Evolutionary conservation across 2,888 invertebrate genomes (phyloP).

Genomic region (Trachelus stipa): DNA sequence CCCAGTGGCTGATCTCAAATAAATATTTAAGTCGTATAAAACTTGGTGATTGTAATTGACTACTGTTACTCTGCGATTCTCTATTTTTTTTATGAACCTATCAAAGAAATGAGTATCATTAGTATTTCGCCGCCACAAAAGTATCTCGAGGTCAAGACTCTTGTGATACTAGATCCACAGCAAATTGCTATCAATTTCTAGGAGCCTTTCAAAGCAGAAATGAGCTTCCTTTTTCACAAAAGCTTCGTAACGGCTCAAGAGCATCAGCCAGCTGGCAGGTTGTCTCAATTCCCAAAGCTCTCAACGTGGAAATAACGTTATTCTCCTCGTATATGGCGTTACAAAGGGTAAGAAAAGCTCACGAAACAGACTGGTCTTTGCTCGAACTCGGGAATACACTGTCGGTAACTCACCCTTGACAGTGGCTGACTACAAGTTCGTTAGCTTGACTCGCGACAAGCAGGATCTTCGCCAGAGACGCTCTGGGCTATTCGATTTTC

Average conservation of each 20-base stretch:
- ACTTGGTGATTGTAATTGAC: background rate
- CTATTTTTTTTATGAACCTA: background rate
- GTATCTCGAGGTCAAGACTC: background rate
- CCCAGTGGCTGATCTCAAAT: background rate
- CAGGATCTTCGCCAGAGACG: background rate
- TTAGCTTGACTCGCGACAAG: background rate
- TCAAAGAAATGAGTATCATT: background rate
- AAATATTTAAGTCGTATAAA: background rate
- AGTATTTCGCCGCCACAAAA: background rate
- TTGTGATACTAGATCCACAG: constrained; percentile 2
- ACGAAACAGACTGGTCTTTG: background rate
- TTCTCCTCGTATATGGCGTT: background rate
- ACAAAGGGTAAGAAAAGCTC: background rate
- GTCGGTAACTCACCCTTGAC: background rate
- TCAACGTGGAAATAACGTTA: constrained; percentile 21
- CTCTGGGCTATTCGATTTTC: background rate
- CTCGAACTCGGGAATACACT: background rate
- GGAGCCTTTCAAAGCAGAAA: constrained; percentile 19
- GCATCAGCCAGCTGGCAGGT: constrained; percentile 15
- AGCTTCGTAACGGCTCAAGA: constrained; percentile 3
- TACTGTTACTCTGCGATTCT: background rate
- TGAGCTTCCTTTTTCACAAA: constrained; percentile 16
- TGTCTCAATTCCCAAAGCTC: constrained; percentile 21
- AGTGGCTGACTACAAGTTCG: background rate
- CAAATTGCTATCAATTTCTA: constrained; percentile 23